Base-by-base conservation (phyloP, 2,888 invertebrate species). In the Amblyjoppa proteus region DNA sequence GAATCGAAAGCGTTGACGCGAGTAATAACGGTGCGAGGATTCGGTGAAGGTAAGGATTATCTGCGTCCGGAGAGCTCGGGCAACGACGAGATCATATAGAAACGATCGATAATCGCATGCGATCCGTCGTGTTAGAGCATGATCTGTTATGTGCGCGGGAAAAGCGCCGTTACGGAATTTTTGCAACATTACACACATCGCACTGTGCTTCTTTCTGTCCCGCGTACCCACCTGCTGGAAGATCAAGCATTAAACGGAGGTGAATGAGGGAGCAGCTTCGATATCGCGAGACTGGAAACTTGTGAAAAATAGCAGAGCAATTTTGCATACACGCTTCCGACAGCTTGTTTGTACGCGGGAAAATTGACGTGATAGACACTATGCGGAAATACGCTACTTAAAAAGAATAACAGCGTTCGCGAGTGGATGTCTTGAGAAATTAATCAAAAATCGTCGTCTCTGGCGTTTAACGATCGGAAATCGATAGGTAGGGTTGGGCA, bases 1-100 rank as follows among this genome's bases (percentile, higher is more conserved):
- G 64, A 53, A 84, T 81, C n/a, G 20, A 71, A 70, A 81, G 69
- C 68, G 83, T 86, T 76, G 81, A 83, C 77, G 76, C 51, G 68
- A 70, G 77, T 70, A 83, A 80, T 69, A 69, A 83, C 41, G 45
- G 82, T 45, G 53, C 34, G 75, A 68, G 53, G 75, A 69, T 74
- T 76, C 73, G 73, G 56, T 49, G 66, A 69, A 74, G 77, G 61
- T 20, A 78, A 78, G 81, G 76, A 77, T 74, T 64, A 81, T 34
- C 73, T 51, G 56, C 73, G 56, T 76, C 58, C 20, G 16, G 31
- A 16, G 20, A 16, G n/a, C n/a, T 41, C 28, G 51, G 49, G n/a
- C 58, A 61, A 13, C 71, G 25, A 34, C 20, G 64, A 66, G 66
- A 41, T 81, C 58, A 7, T 34, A 69, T 3, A 41, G 34, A 53